Percentiles rank a stretch among this genome's conserved stretches.
These are phyloP conservation scores for Drosophila micromelanica DNA, from an alignment of 1,140 invertebrate species.

Conservation along the genomic window DNA sequence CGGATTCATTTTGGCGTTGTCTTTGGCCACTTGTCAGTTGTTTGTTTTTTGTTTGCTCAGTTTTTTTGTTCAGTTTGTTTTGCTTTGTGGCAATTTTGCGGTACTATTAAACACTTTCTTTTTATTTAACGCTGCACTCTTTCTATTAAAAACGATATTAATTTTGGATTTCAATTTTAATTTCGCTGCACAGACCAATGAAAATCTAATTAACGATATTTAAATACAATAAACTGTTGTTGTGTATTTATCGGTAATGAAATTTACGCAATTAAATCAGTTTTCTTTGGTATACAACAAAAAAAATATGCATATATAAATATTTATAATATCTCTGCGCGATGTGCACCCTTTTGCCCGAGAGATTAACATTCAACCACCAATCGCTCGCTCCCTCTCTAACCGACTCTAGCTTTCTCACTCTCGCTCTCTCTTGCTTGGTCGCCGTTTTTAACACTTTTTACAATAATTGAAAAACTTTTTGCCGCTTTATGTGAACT, in stretches of 20 bases:
- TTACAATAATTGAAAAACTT: conserved; percentile 82
- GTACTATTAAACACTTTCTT: conserved; percentile 7
- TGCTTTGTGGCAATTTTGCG: conserved; percentile 5
- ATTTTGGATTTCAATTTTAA: conserved; percentile 8
- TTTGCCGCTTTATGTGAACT: conserved; percentile 75
- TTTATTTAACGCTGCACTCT: neutral
- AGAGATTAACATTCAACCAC: conserved; percentile 2
- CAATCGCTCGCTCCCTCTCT: conserved; percentile 2
- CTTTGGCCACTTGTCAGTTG: conserved; percentile 40
- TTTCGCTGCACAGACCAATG: conserved; percentile 2
- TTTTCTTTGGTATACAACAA: conserved; percentile 15
- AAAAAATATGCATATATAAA: conserved; percentile 24
- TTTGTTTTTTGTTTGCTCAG: conserved; percentile 13
- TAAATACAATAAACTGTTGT: conserved; percentile 1
- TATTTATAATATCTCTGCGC: conserved; percentile 52
- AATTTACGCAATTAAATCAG: conserved; percentile 24
- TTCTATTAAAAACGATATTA: conserved; percentile 4
- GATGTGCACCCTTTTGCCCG: conserved; percentile 1
- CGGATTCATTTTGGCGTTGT: conserved; percentile 74
- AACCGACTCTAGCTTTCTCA: neutral
- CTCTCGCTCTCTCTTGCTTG: conserved; percentile 1
- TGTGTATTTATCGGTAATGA: conserved; percentile 3
- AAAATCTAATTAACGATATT: conserved; percentile 17
- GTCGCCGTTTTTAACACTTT: conserved; percentile 72
- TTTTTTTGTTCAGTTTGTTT: conserved; percentile 5